Evolutionary conservation across 53 echinoderm and acorn worm species (phyloP).

Genomic region (Arbacia lixula): DNA sequence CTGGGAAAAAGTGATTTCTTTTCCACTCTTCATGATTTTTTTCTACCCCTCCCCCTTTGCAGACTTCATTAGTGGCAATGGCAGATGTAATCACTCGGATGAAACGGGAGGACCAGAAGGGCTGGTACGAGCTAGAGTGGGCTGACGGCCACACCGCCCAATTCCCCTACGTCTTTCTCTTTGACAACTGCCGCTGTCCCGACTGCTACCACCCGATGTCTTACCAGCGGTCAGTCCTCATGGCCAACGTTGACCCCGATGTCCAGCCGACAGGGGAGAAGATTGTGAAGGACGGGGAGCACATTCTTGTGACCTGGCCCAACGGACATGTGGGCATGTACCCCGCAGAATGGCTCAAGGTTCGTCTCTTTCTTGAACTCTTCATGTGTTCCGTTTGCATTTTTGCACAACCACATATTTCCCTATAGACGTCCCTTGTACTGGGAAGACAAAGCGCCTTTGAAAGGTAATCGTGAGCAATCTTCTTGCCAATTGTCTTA

Average conservation of each 20-base stretch:
- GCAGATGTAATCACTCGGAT: constrained; percentile 9
- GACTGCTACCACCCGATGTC: constrained; percentile 62
- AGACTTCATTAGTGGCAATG: too few species aligned
- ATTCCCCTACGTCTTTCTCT: constrained; percentile 86
- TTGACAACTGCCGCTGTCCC: constrained; percentile 79
- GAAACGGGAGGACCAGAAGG: constrained; percentile 31
- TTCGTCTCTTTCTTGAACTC: too few species aligned
- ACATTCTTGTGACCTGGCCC: constrained; percentile 72
- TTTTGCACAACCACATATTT: too few species aligned
- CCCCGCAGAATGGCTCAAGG: constrained; percentile 66
- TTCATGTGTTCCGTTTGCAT: too few species aligned
- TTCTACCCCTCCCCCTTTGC: too few species aligned
- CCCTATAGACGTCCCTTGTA: too few species aligned
- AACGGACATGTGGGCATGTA: constrained; percentile 69
- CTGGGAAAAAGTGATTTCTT: too few species aligned
- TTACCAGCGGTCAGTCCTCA: constrained; percentile 51
- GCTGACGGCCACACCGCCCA: constrained; percentile 49
- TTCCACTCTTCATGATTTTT: too few species aligned
- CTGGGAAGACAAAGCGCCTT: too few species aligned
- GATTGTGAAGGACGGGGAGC: constrained; percentile 32
- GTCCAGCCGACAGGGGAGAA: constrained; percentile 53
- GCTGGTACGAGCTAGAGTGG: constrained; percentile 62
- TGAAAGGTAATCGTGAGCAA: too few species aligned
- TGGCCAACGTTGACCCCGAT: constrained; percentile 70
- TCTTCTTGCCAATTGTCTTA: too few species aligned